Percentiles rank a stretch among this genome's conserved stretches.
These are phyloP conservation scores for Lepidochrysops patricia DNA, from an alignment of 2,888 invertebrate species.

Conservation along the genomic window DNA sequence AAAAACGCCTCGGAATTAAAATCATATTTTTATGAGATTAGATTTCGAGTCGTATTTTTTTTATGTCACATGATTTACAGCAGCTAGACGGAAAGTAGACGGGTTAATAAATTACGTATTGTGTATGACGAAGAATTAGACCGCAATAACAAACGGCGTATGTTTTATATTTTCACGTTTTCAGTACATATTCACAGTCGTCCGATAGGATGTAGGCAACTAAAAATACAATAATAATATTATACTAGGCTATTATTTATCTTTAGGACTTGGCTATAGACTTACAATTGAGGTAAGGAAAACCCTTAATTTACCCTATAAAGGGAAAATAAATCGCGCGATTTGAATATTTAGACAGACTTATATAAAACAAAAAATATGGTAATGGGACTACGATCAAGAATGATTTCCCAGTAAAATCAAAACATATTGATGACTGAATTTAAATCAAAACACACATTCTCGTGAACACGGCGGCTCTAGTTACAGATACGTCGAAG, in stretches of 20 bases:
- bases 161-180: neutral
- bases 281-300: too few relatives aligned
- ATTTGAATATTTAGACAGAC: too few relatives aligned
- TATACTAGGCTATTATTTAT: too few relatives aligned
- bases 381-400: neutral
- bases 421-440: neutral
- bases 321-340: too few relatives aligned
- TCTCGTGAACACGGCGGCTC: neutral
- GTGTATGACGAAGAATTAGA: constrained; percentile 1
- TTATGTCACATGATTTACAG: constrained; percentile 60
- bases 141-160: neutral
- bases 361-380: neutral
- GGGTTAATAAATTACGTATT: constrained; percentile 18
- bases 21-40: constrained; percentile 71
- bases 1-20: constrained; percentile 65
- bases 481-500: neutral
- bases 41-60: constrained; percentile 65
- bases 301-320: too few relatives aligned
- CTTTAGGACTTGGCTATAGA: too few relatives aligned
- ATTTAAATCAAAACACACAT: neutral
- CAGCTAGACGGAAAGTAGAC: constrained; percentile 58
- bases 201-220: too few relatives aligned
- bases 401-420: neutral
- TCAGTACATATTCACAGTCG: neutral
- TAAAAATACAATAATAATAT: too few relatives aligned